Percentiles rank a stretch among this genome's conserved stretches.
These are phyloP conservation scores for Iphiclides podalirius DNA, from an alignment of 2,888 invertebrate genomes.

Conservation along the genomic window DNA sequence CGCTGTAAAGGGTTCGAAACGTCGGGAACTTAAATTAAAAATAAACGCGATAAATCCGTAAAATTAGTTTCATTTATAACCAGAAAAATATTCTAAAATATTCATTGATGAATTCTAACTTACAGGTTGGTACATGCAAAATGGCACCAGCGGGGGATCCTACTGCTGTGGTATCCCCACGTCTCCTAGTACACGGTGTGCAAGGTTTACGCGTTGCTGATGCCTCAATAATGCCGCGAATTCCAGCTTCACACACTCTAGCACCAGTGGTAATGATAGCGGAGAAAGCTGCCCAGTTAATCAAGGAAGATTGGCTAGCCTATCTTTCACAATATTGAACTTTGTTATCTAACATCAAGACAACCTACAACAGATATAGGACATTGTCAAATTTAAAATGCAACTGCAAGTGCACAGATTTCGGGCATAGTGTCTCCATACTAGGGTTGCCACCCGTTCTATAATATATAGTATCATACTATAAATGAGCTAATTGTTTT, in stretches of 20 bases:
- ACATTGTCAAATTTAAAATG: too few species aligned
- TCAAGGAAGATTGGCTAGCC: conserved; percentile 68
- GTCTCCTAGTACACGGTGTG: conserved; percentile 66
- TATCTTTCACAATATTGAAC: conserved; percentile 1
- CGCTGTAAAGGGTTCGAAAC: too few species aligned
- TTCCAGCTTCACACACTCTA: conserved; percentile 77
- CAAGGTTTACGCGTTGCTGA: conserved; percentile 70
- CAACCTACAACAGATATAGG: too few species aligned
- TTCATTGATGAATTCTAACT: conserved; percentile 11
- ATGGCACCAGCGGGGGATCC: conserved; percentile 84
- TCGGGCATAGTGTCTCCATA: too few species aligned
- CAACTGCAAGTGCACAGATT: too few species aligned
- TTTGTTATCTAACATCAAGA: too few species aligned
- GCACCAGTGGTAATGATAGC: conserved; percentile 78
- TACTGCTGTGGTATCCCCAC: conserved; percentile 82
- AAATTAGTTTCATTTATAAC: neutral
- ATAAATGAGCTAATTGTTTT: too few species aligned
- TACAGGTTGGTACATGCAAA: conserved; percentile 84
- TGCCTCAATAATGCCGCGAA: conserved; percentile 76
- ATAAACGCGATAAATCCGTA: too few species aligned
- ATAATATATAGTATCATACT: too few species aligned
- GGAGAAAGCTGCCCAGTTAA: conserved; percentile 75
- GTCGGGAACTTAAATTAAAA: too few species aligned
- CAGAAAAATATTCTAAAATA: neutral
- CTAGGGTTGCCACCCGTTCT: too few species aligned